These are phyloP conservation scores for Onthophagus sagittarius DNA, from an alignment of 2,888 invertebrate species.

Conservation along the genomic window DNA sequence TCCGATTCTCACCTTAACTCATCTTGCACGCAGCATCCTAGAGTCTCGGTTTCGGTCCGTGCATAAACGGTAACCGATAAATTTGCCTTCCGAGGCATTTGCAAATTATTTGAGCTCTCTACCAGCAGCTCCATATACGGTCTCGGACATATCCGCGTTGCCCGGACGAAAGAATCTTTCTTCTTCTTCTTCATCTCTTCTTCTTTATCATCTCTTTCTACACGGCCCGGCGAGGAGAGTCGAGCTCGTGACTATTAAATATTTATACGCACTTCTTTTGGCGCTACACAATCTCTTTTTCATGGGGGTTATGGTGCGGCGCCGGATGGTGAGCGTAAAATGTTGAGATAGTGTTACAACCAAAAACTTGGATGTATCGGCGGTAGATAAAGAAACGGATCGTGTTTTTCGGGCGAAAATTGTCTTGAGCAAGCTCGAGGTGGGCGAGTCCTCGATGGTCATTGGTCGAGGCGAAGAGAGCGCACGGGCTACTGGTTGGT, in stretches of 20 bases:
- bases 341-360: neutral
- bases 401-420: neutral
- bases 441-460: neutral
- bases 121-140: neutral
- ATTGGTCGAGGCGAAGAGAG: constrained; percentile 16
- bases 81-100: neutral
- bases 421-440: neutral
- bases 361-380: too few species aligned
- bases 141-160: neutral
- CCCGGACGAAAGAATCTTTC: neutral
- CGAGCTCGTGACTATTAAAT: neutral
- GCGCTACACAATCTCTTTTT: neutral
- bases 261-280: neutral
- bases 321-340: neutral
- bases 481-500: constrained; percentile 43
- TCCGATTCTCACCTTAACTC: neutral
- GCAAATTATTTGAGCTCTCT: neutral
- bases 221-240: neutral
- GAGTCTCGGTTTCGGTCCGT: neutral
- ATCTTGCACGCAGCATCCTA: neutral
- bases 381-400: too few species aligned
- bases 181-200: neutral
- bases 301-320: neutral
- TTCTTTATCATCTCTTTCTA: neutral
- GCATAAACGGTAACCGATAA: neutral